A percentile compares a stretch with the other conserved stretches of the same genome.
Evolutionary conservation across 2,888 invertebrate species (phyloP).

Genomic region (Pegoplata infirma): DNA sequence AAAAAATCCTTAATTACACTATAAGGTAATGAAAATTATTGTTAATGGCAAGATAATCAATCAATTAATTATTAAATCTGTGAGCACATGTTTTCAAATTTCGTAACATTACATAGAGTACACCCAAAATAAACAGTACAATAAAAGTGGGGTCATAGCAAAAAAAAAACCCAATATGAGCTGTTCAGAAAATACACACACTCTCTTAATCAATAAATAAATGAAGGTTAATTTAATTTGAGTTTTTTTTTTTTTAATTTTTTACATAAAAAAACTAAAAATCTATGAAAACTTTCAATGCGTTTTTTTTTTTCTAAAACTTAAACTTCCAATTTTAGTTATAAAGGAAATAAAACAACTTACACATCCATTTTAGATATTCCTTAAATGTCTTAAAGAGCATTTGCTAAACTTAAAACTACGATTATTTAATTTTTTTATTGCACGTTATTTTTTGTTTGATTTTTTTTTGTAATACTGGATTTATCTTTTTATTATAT

Average conservation of each 20-base stretch:
- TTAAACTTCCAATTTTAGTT: conserved; percentile 23
- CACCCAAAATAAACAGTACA: conserved; percentile 12
- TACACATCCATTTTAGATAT: conserved; percentile 66
- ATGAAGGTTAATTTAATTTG: conserved; percentile 51
- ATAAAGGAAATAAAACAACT: conserved; percentile 47
- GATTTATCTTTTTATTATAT: conserved; percentile 40
- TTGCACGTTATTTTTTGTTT: conserved; percentile 10
- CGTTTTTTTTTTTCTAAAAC: not conserved
- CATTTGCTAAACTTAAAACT: conserved; percentile 47
- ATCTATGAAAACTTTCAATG: not conserved
- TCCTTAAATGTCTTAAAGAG: conserved; percentile 57
- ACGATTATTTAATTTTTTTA: conserved; percentile 13
- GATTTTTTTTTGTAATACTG: not conserved
- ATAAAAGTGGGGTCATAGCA: not conserved
- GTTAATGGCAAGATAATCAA: conserved; percentile 6
- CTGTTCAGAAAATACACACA: not conserved
- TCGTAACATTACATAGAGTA: conserved; percentile 4
- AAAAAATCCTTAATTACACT: too few species aligned
- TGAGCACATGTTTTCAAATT: conserved; percentile 37
- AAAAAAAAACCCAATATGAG: conserved; percentile 22
- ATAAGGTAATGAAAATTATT: not conserved
- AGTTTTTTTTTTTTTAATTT: conserved; percentile 12
- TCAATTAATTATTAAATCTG: conserved; percentile 16
- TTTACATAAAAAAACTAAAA: not conserved
- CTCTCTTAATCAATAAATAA: conserved; percentile 54